Evolutionary conservation across 2,888 invertebrate genomes (phyloP).

Genomic region (Mycalesis mineus): DNA sequence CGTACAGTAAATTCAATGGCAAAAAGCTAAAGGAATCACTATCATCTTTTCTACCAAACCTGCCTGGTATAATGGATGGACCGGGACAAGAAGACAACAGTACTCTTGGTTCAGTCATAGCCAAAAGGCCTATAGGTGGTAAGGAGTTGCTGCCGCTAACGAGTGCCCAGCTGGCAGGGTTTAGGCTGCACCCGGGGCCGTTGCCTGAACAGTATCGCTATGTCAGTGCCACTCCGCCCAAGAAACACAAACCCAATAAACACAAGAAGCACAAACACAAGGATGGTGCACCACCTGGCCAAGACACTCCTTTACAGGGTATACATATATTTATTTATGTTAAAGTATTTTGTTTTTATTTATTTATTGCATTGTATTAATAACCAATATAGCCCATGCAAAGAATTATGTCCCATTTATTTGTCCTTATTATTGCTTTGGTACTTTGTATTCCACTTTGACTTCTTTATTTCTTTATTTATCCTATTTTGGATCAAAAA

Average conservation of each 20-base stretch:
- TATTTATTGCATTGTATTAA: too few species aligned
- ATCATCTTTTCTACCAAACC: slow-evolving; percentile 95
- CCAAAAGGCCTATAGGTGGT: slow-evolving; percentile 95
- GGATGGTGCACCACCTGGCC: slow-evolving; percentile 87
- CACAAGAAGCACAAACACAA: slow-evolving; percentile 97
- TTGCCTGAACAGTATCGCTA: slow-evolving; percentile 97
- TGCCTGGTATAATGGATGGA: slow-evolving; percentile 96
- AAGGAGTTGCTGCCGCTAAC: slow-evolving; percentile 90
- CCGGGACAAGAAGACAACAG: slow-evolving; percentile 92
- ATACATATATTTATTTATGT: neutral
- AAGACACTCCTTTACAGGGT: slow-evolving; percentile 86
- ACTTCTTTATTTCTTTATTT: too few species aligned
- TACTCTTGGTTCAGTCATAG: slow-evolving; percentile 94
- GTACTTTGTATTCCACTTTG: too few species aligned
- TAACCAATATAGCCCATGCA: too few species aligned
- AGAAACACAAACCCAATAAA: slow-evolving; percentile 93
- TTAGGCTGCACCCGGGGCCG: slow-evolving; percentile 96
- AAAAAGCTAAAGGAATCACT: slow-evolving; percentile 96
- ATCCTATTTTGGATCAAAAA: too few species aligned
- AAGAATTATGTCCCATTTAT: too few species aligned
- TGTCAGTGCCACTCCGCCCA: slow-evolving; percentile 93
- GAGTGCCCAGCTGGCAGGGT: slow-evolving; percentile 93
- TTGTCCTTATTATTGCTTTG: too few species aligned
- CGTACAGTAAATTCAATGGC: slow-evolving; percentile 98
- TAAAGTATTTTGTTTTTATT: too few species aligned